Base-by-base conservation (phyloP, 2,113 vertebrate species). In the Anthoscopus minutus region DNA sequence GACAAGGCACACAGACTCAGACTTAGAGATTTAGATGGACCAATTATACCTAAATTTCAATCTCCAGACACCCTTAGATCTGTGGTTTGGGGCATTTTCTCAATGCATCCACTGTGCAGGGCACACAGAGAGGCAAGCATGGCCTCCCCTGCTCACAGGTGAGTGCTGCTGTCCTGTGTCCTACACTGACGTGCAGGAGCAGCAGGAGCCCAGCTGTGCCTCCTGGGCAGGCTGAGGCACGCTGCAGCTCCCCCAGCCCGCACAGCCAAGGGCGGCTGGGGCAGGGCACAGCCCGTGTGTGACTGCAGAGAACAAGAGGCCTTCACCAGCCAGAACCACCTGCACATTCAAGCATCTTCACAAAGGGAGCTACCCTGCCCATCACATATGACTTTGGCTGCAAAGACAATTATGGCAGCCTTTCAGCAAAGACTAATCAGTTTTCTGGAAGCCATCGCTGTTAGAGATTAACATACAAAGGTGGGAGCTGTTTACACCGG, bases 391-490 rank as follows among this genome's bases (percentile, higher is more conserved):
- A 86, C 69, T 89, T 89, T 72, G 45, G 33, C 78, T 86, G 57
- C 25, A 83, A 74, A 22, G n/a, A 38, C 65, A 9, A 51, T 79
- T 65, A 66, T 6, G 38, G 14, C 37, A 91, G 56, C 57, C 58
- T 93, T 57, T 70, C 65, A 88, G 70, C 69, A 84, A 84, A 81
- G 53, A 30, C 9, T 31, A 19, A 67, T 67, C 40, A 40, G 40
- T 86, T 80, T 94, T 91, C 61, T 66, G 37, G 76, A 89, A 93
- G 33, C 12, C 51, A 44, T 81, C 24, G 20, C 44, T 67, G 20
- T 21, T 50, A 37, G 60, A 48, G 31, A 81, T 88, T 88, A 93
- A 61, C 15, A 50, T 25, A 21, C 28, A 67, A 88, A 96, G 12
- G 17, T 60, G 56, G 76, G 45, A 85, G 66, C 35, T 85, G 18